Evolutionary conservation across 2,888 invertebrate species (phyloP).

Genomic region (Rhogogaster chlorosoma): DNA sequence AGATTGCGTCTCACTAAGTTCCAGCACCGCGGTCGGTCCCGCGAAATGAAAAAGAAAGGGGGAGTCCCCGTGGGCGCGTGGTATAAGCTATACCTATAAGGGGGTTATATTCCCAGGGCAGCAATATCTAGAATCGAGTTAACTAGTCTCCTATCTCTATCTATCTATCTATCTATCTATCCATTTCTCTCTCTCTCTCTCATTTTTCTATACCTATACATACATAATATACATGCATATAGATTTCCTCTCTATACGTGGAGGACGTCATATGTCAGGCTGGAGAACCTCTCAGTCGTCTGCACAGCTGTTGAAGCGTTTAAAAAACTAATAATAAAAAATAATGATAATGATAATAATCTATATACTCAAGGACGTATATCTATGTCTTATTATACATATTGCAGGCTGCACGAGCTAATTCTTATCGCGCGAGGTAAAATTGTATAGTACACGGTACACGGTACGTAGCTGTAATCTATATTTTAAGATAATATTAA

Average conservation of each 20-base stretch:
- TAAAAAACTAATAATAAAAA: not conserved
- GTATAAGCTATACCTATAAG: conserved; percentile 16
- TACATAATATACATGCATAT: not conserved
- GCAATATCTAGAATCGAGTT: conserved; percentile 37
- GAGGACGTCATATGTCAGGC: not conserved
- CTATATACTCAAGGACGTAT: not conserved
- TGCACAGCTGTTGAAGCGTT: not conserved
- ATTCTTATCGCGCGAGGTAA: not conserved
- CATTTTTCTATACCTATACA: not conserved
- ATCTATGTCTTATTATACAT: not conserved
- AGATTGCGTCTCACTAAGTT: conserved; percentile 17
- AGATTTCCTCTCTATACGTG: not conserved
- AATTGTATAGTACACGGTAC: not conserved
- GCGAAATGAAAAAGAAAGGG: conserved; percentile 21
- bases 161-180: not conserved
- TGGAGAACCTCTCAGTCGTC: not conserved
- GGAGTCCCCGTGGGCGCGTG: conserved; percentile 5
- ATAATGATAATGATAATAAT: not conserved
- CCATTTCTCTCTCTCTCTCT: not conserved
- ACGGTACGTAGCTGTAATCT: not conserved
- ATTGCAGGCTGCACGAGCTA: not conserved
- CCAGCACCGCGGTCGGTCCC: conserved; percentile 3
- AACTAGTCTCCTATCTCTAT: conserved; percentile 1
- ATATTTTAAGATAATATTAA: not conserved
- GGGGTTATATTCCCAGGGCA: conserved; percentile 30